Evolutionary conservation across 2,888 invertebrate genomes (phyloP).

Genomic region (Hymenopus coronatus): DNA sequence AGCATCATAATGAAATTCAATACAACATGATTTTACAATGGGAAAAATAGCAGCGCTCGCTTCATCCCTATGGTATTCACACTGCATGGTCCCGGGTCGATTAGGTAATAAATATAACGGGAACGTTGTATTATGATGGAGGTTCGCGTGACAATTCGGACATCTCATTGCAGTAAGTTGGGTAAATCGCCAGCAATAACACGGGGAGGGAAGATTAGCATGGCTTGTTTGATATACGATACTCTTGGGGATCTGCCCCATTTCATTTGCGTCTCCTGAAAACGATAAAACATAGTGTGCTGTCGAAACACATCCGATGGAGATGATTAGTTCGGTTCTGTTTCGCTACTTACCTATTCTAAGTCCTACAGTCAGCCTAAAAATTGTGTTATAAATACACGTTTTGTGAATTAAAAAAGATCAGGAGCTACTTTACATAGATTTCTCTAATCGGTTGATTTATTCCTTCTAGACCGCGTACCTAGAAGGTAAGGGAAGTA

Average conservation of each 20-base stretch:
- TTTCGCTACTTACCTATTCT: neutral
- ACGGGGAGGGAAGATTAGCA: neutral
- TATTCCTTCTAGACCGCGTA: no score
- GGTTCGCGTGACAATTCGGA: neutral
- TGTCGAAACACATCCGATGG: neutral
- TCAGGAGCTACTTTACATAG: no score
- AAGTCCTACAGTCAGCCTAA: no score
- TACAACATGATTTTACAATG: conserved; percentile 22
- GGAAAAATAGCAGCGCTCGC: neutral
- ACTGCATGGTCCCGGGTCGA: neutral
- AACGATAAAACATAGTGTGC: neutral
- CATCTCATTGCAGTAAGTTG: neutral
- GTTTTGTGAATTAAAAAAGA: no score
- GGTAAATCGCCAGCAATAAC: neutral
- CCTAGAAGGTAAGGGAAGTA: no score
- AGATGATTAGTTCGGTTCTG: neutral
- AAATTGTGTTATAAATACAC: no score
- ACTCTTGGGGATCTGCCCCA: neutral
- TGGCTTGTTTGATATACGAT: neutral
- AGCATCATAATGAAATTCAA: conserved; percentile 15
- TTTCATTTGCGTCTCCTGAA: neutral
- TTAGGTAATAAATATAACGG: neutral
- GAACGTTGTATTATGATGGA: neutral
- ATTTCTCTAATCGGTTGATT: no score
- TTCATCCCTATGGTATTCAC: neutral